These are phyloP conservation scores for Myotis davidii DNA, from an alignment of 2,113 vertebrate species.

Conservation along the genomic window DNA sequence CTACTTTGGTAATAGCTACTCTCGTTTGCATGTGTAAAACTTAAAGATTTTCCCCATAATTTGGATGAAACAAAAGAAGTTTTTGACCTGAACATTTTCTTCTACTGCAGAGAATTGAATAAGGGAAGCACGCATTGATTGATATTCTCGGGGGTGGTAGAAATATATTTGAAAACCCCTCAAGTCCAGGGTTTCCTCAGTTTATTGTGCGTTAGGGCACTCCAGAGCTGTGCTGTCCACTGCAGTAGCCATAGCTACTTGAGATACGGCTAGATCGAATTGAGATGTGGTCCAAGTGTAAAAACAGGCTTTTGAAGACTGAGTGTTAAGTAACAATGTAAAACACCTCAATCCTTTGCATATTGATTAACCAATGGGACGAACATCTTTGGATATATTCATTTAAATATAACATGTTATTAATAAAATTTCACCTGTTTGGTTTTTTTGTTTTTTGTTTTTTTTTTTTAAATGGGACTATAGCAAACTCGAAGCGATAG, in stretches of 20 bases:
- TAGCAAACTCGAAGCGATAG: neutral
- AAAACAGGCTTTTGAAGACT: neutral
- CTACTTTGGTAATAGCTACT: constrained; percentile 5
- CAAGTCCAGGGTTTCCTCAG: neutral
- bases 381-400: neutral
- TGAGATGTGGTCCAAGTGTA: no score
- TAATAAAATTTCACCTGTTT: neutral
- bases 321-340: neutral
- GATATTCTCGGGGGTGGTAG: neutral
- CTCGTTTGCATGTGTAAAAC: constrained; percentile 13
- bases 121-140: neutral
- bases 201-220: neutral
- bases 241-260: neutral
- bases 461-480: neutral
- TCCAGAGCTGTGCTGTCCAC: neutral
- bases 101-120: neutral
- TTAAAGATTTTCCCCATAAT: neutral
- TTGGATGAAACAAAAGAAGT: neutral
- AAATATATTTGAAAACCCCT: neutral
- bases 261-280: neutral
- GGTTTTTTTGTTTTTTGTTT: neutral
- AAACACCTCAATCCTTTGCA: neutral
- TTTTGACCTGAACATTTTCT: constrained; percentile 22
- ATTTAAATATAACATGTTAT: neutral
- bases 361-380: neutral